Percentiles rank a stretch among this genome's conserved stretches.
Conservation (phyloP, 2,888 invertebrate genomes). For the Mactromeris polynyma region DNA sequence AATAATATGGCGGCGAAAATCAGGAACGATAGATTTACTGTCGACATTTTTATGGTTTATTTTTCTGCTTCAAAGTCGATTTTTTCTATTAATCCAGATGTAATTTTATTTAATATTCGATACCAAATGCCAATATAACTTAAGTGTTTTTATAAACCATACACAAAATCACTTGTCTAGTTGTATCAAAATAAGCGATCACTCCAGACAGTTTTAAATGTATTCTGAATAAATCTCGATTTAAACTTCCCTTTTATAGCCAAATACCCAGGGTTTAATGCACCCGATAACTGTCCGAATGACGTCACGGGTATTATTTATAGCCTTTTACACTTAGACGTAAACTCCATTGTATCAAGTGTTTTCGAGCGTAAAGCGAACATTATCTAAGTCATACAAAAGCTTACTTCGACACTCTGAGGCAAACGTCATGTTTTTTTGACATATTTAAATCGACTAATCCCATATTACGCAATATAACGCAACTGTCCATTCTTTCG, state of each 20-base stretch:
- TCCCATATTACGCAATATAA: too few species aligned
- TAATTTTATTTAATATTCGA: too few species aligned
- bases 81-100: not conserved
- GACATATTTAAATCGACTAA: too few species aligned
- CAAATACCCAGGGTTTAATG: not conserved
- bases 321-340: not conserved
- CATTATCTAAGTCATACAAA: not conserved
- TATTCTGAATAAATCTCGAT: not conserved
- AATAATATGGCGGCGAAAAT: not conserved
- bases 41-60: not conserved
- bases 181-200: not conserved
- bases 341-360: not conserved
- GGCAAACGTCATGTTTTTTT: not conserved
- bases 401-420: not conserved
- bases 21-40: not conserved
- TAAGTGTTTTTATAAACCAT: not conserved
- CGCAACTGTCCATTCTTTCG: too few species aligned
- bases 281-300: not conserved
- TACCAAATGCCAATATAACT: too few species aligned
- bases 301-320: slow-evolving; percentile 4
- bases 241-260: slow-evolving; percentile 3
- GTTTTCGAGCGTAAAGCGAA: not conserved
- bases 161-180: not conserved
- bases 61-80: not conserved
- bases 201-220: not conserved